Conservation (phyloP, 2,888 invertebrate genomes). For the Lasioglossum vierecki region DNA sequence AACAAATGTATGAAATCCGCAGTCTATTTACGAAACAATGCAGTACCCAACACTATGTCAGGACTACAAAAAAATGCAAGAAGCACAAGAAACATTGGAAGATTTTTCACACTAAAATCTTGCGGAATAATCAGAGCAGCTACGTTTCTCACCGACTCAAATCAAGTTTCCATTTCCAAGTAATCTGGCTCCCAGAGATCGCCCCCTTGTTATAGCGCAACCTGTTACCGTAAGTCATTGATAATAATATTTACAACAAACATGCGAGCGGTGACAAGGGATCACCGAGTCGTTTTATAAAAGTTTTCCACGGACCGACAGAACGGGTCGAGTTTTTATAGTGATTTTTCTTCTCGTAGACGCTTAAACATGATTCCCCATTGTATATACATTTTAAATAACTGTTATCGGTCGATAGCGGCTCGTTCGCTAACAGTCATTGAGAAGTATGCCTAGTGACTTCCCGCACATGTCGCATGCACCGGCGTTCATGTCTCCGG, state of each 20-base stretch:
- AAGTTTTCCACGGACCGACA: constrained; percentile 24
- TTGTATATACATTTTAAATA: constrained; percentile 56
- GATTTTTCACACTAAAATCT: neutral
- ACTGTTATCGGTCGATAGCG: constrained; percentile 35
- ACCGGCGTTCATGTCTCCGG: neutral
- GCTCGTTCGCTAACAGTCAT: constrained; percentile 29
- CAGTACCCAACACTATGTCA: no score
- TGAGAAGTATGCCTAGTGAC: neutral
- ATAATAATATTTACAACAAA: constrained; percentile 27
- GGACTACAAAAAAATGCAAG: no score
- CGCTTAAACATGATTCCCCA: constrained; percentile 40
- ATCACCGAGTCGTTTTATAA: constrained; percentile 44
- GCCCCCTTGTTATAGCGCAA: neutral
- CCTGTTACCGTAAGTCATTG: constrained; percentile 30
- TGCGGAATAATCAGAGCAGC: neutral
- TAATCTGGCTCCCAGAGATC: neutral
- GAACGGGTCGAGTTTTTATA: constrained; percentile 44
- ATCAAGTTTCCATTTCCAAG: neutral
- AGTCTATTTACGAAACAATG: neutral
- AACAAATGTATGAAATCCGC: neutral
- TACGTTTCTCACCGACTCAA: neutral
- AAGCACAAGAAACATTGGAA: neutral
- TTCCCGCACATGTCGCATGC: neutral
- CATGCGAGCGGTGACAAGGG: constrained; percentile 22
- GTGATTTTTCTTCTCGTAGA: constrained; percentile 42